Percentiles rank a stretch among this genome's conserved stretches.
phyloP scores from a whole-genome alignment of 2,113 vertebrate species.

The Phrynosoma blainvillii region DNA sequence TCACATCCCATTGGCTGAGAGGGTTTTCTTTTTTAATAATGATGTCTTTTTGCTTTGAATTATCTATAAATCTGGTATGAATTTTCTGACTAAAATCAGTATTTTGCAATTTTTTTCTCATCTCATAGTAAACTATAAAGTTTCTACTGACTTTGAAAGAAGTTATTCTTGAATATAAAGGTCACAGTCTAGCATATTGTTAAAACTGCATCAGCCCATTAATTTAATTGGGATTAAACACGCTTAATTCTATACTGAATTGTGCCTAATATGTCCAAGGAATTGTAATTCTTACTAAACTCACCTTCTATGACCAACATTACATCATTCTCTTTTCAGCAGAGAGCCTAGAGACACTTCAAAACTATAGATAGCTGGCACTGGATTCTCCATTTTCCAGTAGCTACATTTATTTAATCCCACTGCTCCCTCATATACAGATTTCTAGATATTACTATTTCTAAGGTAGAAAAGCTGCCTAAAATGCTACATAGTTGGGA shows the following conservation, averaged over 20 bases:
- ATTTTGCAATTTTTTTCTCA: neutral
- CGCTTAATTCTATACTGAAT: neutral
- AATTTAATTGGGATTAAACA: neutral
- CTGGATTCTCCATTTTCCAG: neutral
- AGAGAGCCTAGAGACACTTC: neutral
- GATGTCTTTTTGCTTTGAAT: fast-evolving
- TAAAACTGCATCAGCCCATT: neutral
- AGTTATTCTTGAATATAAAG: constrained; percentile 30
- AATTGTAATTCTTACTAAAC: neutral
- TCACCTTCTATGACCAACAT: neutral
- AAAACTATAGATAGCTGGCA: neutral
- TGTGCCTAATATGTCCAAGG: neutral
- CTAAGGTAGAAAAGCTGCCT: no score
- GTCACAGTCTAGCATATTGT: neutral
- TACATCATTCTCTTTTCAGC: neutral
- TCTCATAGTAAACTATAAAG: neutral
- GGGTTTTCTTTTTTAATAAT: neutral
- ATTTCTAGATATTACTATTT: neutral
- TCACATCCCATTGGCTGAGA: neutral
- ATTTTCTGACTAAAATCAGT: neutral
- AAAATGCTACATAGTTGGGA: neutral
- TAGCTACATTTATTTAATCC: neutral
- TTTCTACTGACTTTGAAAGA: neutral
- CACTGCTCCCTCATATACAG: neutral
- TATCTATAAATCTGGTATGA: fast-evolving